Evolutionary conservation across 37 sponge, comb jelly and placozoan species (phyloP).

Genomic region (Tethya wilhelma): DNA sequence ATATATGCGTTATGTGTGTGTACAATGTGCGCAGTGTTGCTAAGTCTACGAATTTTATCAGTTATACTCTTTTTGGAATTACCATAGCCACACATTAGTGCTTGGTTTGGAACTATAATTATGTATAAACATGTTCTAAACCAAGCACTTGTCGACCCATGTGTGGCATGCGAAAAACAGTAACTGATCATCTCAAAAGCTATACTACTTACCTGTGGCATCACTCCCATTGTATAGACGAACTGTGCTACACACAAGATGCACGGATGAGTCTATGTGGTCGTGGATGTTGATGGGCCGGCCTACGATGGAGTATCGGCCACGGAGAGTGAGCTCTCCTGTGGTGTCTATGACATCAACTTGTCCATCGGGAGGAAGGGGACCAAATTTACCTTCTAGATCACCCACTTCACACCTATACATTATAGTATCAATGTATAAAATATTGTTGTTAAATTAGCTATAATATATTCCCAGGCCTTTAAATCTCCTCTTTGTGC

Average conservation of each 20-base stretch:
- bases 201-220: not conserved
- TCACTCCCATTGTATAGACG: not conserved
- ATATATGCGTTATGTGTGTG: too few species aligned
- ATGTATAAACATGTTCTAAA: not conserved
- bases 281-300: conserved; percentile 53
- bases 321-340: conserved; percentile 18
- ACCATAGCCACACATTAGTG: too few species aligned
- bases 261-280: not conserved
- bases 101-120: too few species aligned
- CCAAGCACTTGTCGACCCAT: too few species aligned
- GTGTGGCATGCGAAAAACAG: too few species aligned
- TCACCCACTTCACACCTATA: conserved; percentile 69
- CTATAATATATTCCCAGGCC: too few species aligned
- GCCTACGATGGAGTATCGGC: conserved; percentile 51
- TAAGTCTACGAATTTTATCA: too few species aligned
- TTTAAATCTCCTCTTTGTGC: too few species aligned
- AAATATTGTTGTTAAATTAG: too few species aligned
- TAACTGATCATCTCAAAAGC: not conserved
- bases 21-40: too few species aligned
- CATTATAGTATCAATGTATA: too few species aligned
- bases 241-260: conserved; percentile 58
- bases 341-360: conserved; percentile 19
- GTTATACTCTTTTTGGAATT: too few species aligned
- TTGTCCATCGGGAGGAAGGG: conserved; percentile 6
- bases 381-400: conserved; percentile 63